phyloP scores from a whole-genome alignment of 2,113 vertebrate genomes.

The Amia ocellicauda region DNA sequence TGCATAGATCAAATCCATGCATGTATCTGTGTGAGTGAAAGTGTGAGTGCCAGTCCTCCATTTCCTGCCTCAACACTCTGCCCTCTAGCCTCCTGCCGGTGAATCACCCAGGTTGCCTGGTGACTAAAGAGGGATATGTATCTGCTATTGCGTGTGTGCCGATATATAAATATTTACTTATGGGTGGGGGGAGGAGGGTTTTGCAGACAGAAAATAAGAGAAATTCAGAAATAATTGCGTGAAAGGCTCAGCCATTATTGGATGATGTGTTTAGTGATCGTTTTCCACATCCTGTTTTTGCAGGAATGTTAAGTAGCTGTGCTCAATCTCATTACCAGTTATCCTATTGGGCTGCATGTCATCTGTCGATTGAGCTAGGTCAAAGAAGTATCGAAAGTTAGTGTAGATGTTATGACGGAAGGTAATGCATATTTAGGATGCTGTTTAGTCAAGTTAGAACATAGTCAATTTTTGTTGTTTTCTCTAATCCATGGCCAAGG shows the following conservation, averaged over 20 bases:
- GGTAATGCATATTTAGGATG: no score
- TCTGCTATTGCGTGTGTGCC: slow-evolving; percentile 71
- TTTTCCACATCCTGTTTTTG: slow-evolving; percentile 50
- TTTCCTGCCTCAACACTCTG: neutral
- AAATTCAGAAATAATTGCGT: slow-evolving; percentile 35
- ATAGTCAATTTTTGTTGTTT: no score
- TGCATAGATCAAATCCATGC: no score
- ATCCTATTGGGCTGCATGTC: no score
- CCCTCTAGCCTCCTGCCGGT: slow-evolving; percentile 47
- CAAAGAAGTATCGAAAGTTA: no score
- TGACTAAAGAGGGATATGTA: slow-evolving; percentile 58
- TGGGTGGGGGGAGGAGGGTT: slow-evolving; percentile 32
- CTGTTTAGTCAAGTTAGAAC: no score
- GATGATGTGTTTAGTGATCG: slow-evolving; percentile 41
- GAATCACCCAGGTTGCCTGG: slow-evolving; percentile 71
- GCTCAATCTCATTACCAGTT: no score
- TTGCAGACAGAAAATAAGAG: slow-evolving; percentile 45
- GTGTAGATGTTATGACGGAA: no score
- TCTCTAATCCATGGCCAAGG: no score
- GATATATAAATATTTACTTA: slow-evolving; percentile 67
- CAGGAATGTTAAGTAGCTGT: neutral
- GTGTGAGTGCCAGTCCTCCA: slow-evolving; percentile 18
- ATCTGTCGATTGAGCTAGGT: no score
- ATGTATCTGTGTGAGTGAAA: neutral
- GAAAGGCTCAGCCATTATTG: slow-evolving; percentile 34